Evolutionary conservation across 2,113 vertebrate species (phyloP), one percentile per base, ranked within the genome.

Genomic region (Polyodon spathula): DNA sequence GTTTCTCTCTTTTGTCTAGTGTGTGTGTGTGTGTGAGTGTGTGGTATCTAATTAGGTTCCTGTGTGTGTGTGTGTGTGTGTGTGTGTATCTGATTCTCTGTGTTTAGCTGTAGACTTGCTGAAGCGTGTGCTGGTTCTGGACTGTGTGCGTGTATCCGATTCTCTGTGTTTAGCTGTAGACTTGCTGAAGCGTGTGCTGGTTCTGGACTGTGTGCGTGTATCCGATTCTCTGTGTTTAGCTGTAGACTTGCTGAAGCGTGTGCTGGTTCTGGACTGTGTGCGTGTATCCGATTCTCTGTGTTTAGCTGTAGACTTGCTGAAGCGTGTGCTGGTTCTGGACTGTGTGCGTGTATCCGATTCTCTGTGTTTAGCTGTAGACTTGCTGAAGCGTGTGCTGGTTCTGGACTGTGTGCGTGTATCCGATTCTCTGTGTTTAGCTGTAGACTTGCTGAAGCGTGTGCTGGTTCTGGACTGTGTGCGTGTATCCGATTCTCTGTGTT

Each of bases 361-460:
- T 17, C 4, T 56, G 6, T 43, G 6, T 37, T 56, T 42, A 99
- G 96, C 94, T 37, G 85, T 98, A 57, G 94, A 97, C 66, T 87
- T 98, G n/a, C 76, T 99, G 63, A 93, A 95, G 75, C 89, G 89
- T 42, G 97, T 99, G 95, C 84, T 99, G 64, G 93, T 98, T 50
- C 78, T 98, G 67, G 96, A 99, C 82, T 97, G 95, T 0, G 96
- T 6, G 43, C 9, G 10, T 14, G 7, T 52, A 12, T 27, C 44
- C 53, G 40, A 15, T 44, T 52, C 46, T 17, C 4, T 56, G 6
- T 43, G 6, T 37, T 56, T 42, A 99, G 96, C 94, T 37, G 85
- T 98, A 57, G 94, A 97, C 66, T 87, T 98, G n/a, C 76, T 99
- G 63, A 93, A 95, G 75, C 89, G 89, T 42, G 97, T 99, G 95